Conservation (phyloP, 2,888 invertebrate genomes). For the Laothoe populi region DNA sequence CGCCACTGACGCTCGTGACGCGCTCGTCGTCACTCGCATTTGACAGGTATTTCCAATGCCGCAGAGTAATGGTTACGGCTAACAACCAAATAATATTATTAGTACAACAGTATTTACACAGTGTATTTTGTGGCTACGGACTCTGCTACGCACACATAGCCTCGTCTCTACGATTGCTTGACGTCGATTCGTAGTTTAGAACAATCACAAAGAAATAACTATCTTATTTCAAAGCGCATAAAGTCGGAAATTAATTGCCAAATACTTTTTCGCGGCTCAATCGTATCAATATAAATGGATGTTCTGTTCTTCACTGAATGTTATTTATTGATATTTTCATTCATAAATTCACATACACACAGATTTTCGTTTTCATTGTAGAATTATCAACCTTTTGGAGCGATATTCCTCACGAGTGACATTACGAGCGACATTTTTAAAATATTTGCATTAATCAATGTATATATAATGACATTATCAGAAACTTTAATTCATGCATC, state of each 20-base stretch:
- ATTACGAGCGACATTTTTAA: neutral
- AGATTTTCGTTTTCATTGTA: neutral
- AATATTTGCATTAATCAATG: neutral
- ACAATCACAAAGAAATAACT: conserved; percentile 30
- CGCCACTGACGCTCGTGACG: conserved; percentile 29
- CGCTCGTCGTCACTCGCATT: conserved; percentile 2
- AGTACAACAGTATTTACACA: neutral
- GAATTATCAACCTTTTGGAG: neutral
- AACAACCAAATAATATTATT: neutral
- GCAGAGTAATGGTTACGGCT: neutral
- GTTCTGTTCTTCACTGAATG: conserved; percentile 25
- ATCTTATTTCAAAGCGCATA: conserved; percentile 43
- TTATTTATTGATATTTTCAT: conserved; percentile 12
- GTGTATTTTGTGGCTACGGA: conserved; percentile 24
- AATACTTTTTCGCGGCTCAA: conserved; percentile 34
- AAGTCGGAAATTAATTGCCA: conserved; percentile 45
- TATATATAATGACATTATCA: neutral
- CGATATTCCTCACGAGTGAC: neutral
- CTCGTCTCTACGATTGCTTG: conserved; percentile 42
- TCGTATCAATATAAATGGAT: conserved; percentile 45
- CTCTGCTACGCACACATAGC: conserved; percentile 55
- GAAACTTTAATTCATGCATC: neutral
- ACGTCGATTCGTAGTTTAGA: conserved; percentile 45
- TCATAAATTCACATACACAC: neutral
- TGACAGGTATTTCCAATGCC: neutral